Evolutionary conservation across 2,113 vertebrate genomes (phyloP).

Genomic region (Pan paniscus): DNA sequence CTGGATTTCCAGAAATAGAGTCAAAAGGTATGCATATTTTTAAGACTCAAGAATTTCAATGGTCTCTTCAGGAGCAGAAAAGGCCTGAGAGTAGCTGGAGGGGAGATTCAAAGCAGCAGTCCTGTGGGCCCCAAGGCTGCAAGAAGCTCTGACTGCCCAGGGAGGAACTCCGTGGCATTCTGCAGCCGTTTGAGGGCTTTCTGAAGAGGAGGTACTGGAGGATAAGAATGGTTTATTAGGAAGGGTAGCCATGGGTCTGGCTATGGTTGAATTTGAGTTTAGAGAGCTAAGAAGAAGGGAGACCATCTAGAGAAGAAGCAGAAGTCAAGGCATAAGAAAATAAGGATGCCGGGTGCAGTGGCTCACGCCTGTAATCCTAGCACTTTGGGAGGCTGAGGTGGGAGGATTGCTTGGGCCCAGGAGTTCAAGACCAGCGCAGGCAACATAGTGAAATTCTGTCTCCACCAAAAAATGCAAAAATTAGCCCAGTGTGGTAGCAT

Average conservation of each 20-base stretch:
- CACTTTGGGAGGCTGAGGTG: too few relatives aligned
- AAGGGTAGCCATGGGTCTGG: neutral
- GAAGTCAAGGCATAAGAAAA: neutral
- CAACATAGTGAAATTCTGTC: too few relatives aligned
- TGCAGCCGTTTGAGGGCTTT: neutral
- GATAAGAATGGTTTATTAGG: neutral
- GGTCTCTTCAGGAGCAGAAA: neutral
- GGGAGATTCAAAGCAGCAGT: neutral
- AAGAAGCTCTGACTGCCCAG: neutral
- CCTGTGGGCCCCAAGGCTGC: accelerated
- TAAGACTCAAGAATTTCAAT: neutral
- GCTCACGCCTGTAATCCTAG: too few relatives aligned
- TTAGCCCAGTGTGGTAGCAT: too few relatives aligned
- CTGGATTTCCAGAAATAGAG: neutral
- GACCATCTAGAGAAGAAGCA: neutral
- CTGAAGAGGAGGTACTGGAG: neutral
- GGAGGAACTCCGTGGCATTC: neutral
- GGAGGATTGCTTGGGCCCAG: too few relatives aligned
- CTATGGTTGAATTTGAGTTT: neutral
- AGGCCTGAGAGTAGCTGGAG: neutral
- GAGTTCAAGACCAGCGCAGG: too few relatives aligned
- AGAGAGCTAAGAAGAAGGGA: neutral
- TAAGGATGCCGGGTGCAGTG: neutral
- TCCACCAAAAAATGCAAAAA: too few relatives aligned
- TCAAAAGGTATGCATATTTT: neutral